Base-by-base conservation (phyloP, 2,113 vertebrate species). In the Callospermophilus lateralis region DNA sequence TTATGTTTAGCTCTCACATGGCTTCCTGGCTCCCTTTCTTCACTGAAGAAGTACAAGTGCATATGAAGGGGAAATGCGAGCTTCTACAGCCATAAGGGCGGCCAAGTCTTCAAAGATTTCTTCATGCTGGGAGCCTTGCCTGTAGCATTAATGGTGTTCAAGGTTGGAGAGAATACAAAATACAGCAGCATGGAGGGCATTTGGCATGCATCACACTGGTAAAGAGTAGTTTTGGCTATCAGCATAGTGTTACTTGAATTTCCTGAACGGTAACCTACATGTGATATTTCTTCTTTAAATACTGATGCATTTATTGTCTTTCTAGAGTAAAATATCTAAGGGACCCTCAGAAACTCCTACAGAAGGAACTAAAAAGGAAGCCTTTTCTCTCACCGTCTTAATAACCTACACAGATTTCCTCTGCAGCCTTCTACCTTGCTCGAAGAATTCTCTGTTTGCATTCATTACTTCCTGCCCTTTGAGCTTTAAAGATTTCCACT, bases 401-500 rank as follows among this genome's bases (percentile, higher is more conserved):
- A 67, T 0, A 19, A 34, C 28, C 20, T 34, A 11, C 39, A n/a
- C 78, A 42, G 51, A 73, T 77, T 77, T 53, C n/a, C 37, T 79
- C 32, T 30, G 42, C 39, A 45, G 16, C 6, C 51, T 61, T 26
- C 10, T n/a, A 1, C 28, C 67, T 61, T 67, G 79, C 37, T 39
- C 0, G 1, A 28, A 86, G 79, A 58, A 53, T 0, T 0, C 17
- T 9, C 30, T 4, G 8, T 11, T 8, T 32, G 28, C 37, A 4
- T 74, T 80, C 78, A 11, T 78, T 51, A 5, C 84, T 78, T 51
- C 7, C 84, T 83, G 22, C 4, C 48, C 0, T 48, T 37, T 42
- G 85, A 63, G 55, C 8, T 3, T 9, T 55, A 53, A 70, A 83
- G 39, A 1, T 58, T 83, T 84, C 70, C 32, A 42, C 1, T 37